Evolutionary conservation across 2,888 invertebrate species (phyloP).

Genomic region (Lasioglossum leucozonium): DNA sequence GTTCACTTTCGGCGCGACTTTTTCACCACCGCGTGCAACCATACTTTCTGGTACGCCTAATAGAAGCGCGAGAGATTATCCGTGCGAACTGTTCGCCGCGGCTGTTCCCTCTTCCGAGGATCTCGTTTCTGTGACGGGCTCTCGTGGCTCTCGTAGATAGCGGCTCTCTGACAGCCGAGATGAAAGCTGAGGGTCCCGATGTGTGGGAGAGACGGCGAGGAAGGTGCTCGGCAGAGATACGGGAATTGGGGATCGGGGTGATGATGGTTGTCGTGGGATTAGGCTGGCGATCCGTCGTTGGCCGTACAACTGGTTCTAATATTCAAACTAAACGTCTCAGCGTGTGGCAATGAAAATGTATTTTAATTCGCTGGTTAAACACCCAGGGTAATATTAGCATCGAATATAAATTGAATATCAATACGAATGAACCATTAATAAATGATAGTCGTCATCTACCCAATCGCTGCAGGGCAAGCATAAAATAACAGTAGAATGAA

Average conservation of each 20-base stretch:
- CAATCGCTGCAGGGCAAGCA: background rate
- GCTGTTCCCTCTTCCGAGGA: slow-evolving; percentile 8
- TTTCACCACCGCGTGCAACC: background rate
- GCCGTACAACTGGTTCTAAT: too few species aligned
- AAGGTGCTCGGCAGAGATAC: background rate
- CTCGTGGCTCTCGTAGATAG: slow-evolving; percentile 6
- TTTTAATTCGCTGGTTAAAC: background rate
- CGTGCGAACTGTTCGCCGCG: slow-evolving; percentile 36
- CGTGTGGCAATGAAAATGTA: background rate
- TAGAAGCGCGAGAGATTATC: background rate
- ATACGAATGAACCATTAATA: background rate
- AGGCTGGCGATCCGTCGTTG: background rate
- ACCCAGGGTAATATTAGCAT: background rate
- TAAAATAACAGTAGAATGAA: background rate
- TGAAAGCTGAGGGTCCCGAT: background rate
- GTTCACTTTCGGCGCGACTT: background rate
- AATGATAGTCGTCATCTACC: background rate
- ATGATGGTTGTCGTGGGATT: background rate
- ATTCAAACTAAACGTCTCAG: too few species aligned
- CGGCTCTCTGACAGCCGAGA: slow-evolving; percentile 5
- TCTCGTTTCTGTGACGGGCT: slow-evolving; percentile 7
- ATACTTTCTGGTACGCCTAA: background rate
- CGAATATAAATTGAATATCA: background rate
- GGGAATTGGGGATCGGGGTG: background rate
- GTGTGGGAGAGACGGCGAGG: background rate